Percentiles rank a stretch among this genome's conserved stretches.
These are phyloP conservation scores for Sialis lutaria DNA, from an alignment of 2,888 invertebrate species.

Conservation along the genomic window DNA sequence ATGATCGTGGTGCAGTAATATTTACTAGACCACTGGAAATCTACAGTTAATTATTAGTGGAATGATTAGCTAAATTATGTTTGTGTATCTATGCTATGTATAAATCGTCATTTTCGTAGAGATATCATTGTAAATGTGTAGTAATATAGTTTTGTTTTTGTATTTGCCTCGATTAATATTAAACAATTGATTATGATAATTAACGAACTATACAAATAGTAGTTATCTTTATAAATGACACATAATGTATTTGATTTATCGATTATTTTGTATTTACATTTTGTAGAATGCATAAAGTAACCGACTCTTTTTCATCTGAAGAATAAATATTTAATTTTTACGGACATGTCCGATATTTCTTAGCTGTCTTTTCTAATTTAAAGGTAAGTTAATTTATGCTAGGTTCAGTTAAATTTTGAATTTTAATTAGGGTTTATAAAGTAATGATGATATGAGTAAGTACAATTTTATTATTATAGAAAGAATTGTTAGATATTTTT, in stretches of 20 bases:
- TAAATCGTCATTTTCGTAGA: constrained; percentile 27
- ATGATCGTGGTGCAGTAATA: too few relatives aligned
- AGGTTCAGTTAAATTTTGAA: too few relatives aligned
- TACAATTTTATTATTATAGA: too few relatives aligned
- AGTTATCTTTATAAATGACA: neutral
- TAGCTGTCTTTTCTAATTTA: too few relatives aligned
- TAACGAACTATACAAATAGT: neutral
- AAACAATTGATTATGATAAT: neutral
- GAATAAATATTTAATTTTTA: too few relatives aligned
- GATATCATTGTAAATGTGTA: constrained; percentile 8
- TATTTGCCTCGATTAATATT: constrained; percentile 1
- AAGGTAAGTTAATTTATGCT: too few relatives aligned
- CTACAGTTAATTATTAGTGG: neutral
- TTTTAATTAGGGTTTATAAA: too few relatives aligned
- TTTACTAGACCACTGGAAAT: neutral
- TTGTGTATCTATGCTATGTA: constrained; percentile 28
- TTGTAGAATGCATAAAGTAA: neutral
- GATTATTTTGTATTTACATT: neutral
- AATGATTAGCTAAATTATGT: constrained; percentile 1
- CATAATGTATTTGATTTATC: neutral
- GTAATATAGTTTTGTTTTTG: constrained; percentile 4
- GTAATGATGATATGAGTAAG: too few relatives aligned
- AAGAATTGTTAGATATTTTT: too few relatives aligned
- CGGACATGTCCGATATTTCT: too few relatives aligned
- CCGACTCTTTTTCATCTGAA: neutral